Evolutionary conservation across 2,797 vertebrate genomes (phyloP).

Genomic region (Scarus forsteni): DNA sequence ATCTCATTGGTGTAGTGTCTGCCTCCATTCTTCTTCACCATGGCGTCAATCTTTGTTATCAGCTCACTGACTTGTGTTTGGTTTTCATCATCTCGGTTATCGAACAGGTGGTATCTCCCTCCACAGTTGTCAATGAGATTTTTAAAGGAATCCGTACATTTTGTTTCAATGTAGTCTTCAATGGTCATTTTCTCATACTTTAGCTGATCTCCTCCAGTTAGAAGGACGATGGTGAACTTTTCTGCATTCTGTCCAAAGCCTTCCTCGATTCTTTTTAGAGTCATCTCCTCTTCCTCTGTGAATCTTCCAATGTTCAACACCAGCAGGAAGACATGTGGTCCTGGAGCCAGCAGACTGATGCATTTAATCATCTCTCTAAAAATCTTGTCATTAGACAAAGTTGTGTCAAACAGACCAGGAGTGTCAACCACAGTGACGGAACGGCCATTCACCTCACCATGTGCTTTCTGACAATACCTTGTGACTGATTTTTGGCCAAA

Average conservation of each 20-base stretch:
- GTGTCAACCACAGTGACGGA: conserved; percentile 42
- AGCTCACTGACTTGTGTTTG: conserved; percentile 8
- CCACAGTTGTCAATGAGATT: conserved; percentile 21
- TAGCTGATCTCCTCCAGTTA: neutral
- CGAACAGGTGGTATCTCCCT: conserved; percentile 22
- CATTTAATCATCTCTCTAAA: conserved; percentile 34
- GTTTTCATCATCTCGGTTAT: neutral
- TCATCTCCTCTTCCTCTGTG: neutral
- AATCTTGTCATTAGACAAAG: neutral
- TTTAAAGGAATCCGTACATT: neutral
- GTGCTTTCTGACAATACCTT: neutral
- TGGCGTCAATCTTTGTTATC: neutral
- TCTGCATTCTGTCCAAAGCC: neutral
- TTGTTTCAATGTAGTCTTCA: neutral
- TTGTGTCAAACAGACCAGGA: conserved; percentile 42
- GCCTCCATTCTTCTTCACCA: conserved; percentile 30
- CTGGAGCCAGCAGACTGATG: conserved; percentile 47
- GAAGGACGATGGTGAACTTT: neutral
- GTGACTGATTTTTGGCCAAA: neutral
- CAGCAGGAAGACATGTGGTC: conserved; percentile 54
- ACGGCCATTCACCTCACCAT: neutral
- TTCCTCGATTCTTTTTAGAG: neutral
- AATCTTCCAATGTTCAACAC: conserved; percentile 33
- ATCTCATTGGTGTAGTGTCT: conserved; percentile 33
- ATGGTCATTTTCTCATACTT: neutral